phyloP scores from a whole-genome alignment of 2,113 vertebrate species.

The Neodon shergylaensis region DNA sequence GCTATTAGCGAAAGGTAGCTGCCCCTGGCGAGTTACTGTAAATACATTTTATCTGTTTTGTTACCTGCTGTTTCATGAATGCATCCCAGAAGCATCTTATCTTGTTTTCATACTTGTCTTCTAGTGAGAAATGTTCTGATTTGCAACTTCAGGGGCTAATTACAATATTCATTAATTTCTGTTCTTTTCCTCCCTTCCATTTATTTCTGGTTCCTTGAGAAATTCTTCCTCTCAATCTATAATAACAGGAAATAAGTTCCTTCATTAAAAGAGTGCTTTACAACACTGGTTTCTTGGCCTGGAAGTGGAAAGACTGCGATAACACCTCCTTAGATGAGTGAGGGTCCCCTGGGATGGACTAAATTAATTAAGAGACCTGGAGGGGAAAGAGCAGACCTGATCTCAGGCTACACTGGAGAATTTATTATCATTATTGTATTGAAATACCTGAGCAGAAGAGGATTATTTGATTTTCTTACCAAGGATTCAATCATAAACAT shows the following conservation, averaged over 20 bases:
- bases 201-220: conserved; percentile 80
- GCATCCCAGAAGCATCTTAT: conserved; percentile 83
- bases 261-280: conserved; percentile 74
- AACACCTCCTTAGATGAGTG: not conserved
- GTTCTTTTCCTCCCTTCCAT: conserved; percentile 75
- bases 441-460: conserved; percentile 43
- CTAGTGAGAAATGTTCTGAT: conserved; percentile 79
- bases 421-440: not conserved
- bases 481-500: not conserved
- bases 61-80: conserved; percentile 80
- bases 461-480: not conserved
- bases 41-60: conserved; percentile 82
- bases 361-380: conserved; percentile 32
- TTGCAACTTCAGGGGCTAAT: conserved; percentile 84
- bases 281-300: conserved; percentile 28
- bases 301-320: conserved; percentile 12
- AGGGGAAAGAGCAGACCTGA: not conserved
- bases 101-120: conserved; percentile 84
- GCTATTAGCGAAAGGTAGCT: conserved; percentile 74
- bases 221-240: conserved; percentile 74
- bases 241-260: conserved; percentile 55
- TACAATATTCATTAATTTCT: conserved; percentile 83
- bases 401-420: not conserved
- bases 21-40: conserved; percentile 81
- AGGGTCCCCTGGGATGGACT: conserved; percentile 20